phyloP scores from a whole-genome alignment of 2,113 vertebrate genomes.

The Heterocephalus glaber region DNA sequence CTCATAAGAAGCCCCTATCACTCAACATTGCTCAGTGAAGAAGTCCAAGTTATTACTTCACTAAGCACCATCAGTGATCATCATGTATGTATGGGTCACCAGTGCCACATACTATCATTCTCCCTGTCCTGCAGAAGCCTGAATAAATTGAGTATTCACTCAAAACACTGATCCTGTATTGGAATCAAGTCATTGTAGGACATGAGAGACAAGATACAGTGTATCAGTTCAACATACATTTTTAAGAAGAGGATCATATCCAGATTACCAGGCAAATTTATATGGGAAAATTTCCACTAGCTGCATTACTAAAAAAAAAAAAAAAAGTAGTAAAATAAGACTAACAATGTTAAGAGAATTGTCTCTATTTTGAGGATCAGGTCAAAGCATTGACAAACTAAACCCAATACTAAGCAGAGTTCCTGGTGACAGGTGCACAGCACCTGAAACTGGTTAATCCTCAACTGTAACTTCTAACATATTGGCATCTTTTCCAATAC shows the following conservation, averaged over 20 bases:
- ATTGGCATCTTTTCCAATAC: constrained; percentile 27
- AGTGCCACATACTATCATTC: not conserved
- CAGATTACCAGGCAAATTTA: not conserved
- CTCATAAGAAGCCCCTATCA: not conserved
- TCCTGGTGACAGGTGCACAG: no score
- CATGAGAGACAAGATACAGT: not conserved
- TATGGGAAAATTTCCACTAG: not conserved
- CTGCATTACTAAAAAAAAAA: not conserved
- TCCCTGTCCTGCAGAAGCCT: not conserved
- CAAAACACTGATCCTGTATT: not conserved
- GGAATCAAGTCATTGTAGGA: not conserved
- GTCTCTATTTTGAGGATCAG: not conserved
- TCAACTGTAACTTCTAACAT: not conserved
- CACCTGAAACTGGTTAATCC: not conserved
- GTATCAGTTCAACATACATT: not conserved
- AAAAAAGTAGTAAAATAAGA: not conserved
- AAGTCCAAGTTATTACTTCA: not conserved
- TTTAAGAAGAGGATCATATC: not conserved
- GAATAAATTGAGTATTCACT: not conserved
- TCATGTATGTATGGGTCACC: not conserved
- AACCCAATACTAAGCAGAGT: not conserved
- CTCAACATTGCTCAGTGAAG: not conserved
- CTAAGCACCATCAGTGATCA: not conserved
- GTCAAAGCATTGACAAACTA: not conserved
- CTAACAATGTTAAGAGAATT: not conserved